Evolutionary conservation across 2,888 invertebrate genomes (phyloP).

Genomic region (Siphlonurus alternatus): DNA sequence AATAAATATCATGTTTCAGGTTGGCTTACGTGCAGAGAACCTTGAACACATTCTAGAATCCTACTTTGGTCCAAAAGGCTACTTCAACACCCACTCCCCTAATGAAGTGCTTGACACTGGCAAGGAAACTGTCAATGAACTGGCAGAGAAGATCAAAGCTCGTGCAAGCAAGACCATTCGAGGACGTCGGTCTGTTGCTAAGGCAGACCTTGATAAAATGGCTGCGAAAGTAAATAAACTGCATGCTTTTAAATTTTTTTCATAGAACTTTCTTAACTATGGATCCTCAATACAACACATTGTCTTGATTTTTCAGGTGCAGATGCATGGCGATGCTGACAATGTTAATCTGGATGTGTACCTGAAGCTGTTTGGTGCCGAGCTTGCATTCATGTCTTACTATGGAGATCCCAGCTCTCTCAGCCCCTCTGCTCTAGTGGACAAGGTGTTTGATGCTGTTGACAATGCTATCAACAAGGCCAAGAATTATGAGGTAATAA

Average conservation of each 20-base stretch:
- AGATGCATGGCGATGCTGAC: slow-evolving; percentile 15
- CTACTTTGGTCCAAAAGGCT: slow-evolving; percentile 55
- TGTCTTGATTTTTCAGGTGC: slow-evolving; percentile 19
- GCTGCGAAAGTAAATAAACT: background rate
- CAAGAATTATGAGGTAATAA: slow-evolving; percentile 49
- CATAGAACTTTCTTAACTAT: background rate
- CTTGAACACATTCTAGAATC: slow-evolving; percentile 57
- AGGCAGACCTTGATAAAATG: background rate
- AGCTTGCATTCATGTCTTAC: slow-evolving; percentile 51
- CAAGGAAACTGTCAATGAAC: slow-evolving; percentile 21
- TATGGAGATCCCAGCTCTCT: slow-evolving; percentile 40
- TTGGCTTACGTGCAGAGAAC: slow-evolving; percentile 59
- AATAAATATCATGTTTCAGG: no score
- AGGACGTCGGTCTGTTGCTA: slow-evolving; percentile 11
- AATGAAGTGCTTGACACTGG: slow-evolving; percentile 29
- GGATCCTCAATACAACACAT: background rate
- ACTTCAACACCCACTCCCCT: slow-evolving; percentile 31
- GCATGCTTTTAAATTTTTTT: background rate
- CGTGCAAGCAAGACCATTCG: slow-evolving; percentile 26
- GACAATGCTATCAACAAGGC: slow-evolving; percentile 44
- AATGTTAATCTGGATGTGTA: slow-evolving; percentile 43
- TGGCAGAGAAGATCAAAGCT: slow-evolving; percentile 31
- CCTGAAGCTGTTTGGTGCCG: slow-evolving; percentile 71
- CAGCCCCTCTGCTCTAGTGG: slow-evolving; percentile 40
- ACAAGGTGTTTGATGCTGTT: slow-evolving; percentile 38